A percentile compares a stretch with the other conserved stretches of the same genome.
Conservation (phyloP, 2,113 vertebrate species). For the Oryzias melastigma region DNA sequence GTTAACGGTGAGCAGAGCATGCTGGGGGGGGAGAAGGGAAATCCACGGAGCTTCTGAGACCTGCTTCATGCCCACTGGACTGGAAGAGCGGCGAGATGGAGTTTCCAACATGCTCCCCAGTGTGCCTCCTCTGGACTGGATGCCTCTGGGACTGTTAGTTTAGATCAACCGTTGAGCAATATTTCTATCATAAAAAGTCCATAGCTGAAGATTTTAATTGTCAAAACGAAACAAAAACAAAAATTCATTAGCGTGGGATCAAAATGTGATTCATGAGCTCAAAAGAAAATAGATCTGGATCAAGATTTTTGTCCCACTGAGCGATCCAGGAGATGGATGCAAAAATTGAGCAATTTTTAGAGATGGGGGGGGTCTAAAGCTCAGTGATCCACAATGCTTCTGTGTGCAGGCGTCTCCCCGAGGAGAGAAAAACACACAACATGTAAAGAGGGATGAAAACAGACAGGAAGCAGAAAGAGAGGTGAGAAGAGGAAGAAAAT, state of each 20-base stretch:
- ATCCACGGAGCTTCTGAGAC: conserved; percentile 57
- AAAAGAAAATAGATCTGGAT: conserved; percentile 31
- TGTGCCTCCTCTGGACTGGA: conserved; percentile 42
- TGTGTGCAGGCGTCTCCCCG: conserved; percentile 55
- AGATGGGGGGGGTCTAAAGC: conserved; percentile 54
- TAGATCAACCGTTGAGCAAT: conserved; percentile 1
- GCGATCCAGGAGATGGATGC: conserved; percentile 32
- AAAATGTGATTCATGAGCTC: conserved; percentile 27
- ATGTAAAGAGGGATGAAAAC: conserved; percentile 12
- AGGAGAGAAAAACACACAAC: conserved; percentile 52
- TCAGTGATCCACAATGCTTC: conserved; percentile 67
- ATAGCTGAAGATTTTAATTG: not conserved
- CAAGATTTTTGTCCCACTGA: conserved; percentile 11
- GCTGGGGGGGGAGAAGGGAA: conserved; percentile 45
- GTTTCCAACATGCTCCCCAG: conserved; percentile 19
- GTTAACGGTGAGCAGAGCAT: conserved; percentile 57
- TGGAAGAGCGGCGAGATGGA: conserved; percentile 63
- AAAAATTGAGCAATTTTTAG: conserved; percentile 54
- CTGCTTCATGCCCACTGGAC: conserved; percentile 63
- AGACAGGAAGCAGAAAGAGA: conserved; percentile 7
- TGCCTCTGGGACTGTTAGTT: conserved; percentile 42
- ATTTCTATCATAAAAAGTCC: no score
- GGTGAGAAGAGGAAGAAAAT: conserved; percentile 30
- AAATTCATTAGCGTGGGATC: conserved; percentile 40
- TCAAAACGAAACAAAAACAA: conserved; percentile 4